Evolutionary conservation across 2,888 invertebrate genomes (phyloP).

Genomic region (Tuberolachnus salignus): DNA sequence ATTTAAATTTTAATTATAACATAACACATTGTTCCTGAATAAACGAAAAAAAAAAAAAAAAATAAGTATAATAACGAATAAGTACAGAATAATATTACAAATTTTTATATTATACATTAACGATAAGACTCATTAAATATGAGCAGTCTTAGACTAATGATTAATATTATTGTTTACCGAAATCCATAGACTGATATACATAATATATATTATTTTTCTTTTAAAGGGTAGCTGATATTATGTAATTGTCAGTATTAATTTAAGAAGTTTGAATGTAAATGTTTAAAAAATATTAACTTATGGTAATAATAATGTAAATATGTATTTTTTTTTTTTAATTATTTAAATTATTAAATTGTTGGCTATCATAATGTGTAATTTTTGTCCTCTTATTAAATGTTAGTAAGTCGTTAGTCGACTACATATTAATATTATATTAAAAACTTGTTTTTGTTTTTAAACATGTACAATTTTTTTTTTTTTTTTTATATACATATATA

Average conservation of each 20-base stretch:
- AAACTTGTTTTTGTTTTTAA: conserved; percentile 49
- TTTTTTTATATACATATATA: conserved; percentile 36
- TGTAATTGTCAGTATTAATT: conserved; percentile 55
- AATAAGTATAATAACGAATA: conserved; percentile 21
- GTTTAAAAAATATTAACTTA: conserved; percentile 47
- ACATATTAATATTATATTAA: conserved; percentile 51
- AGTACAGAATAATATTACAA: conserved; percentile 30
- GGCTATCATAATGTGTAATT: conserved; percentile 51
- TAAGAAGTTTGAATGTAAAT: conserved; percentile 43
- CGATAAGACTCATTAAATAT: conserved; percentile 23
- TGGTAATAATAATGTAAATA: conserved; percentile 53
- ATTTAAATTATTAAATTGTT: conserved; percentile 52
- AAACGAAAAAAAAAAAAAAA: conserved; percentile 28
- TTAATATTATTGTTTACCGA: conserved; percentile 51
- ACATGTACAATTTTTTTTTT: conserved; percentile 38
- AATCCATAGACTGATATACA: conserved; percentile 56
- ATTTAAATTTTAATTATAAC: conserved; percentile 33
- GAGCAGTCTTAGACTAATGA: conserved; percentile 47
- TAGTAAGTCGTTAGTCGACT: conserved; percentile 42
- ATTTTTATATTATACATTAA: conserved; percentile 42
- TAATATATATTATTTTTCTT: conserved; percentile 55
- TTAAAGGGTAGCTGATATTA: conserved; percentile 54
- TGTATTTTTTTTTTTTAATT: conserved; percentile 39
- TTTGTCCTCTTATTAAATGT: conserved; percentile 50
- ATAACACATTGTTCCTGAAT: conserved; percentile 51